Evolutionary conservation across 2,113 vertebrate species (phyloP).

Genomic region (Pelvicachromis taeniatus): DNA sequence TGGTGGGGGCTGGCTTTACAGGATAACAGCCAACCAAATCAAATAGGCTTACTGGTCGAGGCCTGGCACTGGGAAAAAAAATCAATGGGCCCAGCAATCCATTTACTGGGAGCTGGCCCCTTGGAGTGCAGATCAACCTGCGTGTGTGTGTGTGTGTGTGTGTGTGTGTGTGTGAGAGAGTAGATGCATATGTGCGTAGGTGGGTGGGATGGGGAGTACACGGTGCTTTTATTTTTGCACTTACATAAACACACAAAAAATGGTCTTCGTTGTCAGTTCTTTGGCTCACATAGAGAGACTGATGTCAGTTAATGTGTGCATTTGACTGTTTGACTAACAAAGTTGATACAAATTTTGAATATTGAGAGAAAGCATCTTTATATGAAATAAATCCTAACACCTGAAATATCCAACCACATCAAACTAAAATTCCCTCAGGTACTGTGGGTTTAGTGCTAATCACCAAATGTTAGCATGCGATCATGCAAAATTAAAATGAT

Average conservation of each 20-base stretch:
- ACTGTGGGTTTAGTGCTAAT: not conserved
- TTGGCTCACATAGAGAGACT: not conserved
- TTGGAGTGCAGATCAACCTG: slow-evolving; percentile 45
- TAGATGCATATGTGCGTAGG: not conserved
- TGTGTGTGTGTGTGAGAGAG: not conserved
- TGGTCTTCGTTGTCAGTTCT: not conserved
- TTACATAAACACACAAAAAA: slow-evolving; percentile 14
- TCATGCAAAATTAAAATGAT: not conserved
- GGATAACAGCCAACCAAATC: slow-evolving; percentile 69
- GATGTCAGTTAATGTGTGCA: not conserved
- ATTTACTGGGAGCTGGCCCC: slow-evolving; percentile 65
- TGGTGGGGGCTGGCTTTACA: slow-evolving; percentile 38
- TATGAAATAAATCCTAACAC: not conserved
- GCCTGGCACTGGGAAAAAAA: slow-evolving; percentile 49
- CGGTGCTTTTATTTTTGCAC: slow-evolving; percentile 35
- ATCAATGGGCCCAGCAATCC: slow-evolving; percentile 69
- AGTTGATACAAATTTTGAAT: not conserved
- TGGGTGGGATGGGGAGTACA: slow-evolving; percentile 1
- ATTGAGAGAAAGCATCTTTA: not conserved
- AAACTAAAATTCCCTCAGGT: not conserved
- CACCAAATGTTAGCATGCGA: not conserved
- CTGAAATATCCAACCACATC: not conserved
- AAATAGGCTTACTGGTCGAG: slow-evolving; percentile 66
- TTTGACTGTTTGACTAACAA: not conserved
- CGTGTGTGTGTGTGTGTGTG: not conserved